phyloP scores from a whole-genome alignment of 2,888 invertebrate species.

The Agriopis marginaria region DNA sequence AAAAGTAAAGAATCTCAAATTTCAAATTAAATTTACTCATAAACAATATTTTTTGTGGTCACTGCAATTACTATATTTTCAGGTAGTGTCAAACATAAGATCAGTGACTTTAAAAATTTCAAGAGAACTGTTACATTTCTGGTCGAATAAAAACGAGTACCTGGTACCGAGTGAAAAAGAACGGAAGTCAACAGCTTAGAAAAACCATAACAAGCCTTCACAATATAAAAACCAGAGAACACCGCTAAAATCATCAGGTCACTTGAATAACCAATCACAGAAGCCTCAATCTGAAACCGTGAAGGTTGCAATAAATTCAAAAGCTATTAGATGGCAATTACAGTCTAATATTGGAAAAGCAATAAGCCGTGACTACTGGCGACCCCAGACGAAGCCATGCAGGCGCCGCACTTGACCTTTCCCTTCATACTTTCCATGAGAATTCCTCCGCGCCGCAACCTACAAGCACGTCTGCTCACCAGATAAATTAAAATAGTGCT shows the following conservation, averaged over 20 bases:
- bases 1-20: no score
- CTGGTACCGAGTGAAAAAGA: slow-evolving; percentile 9
- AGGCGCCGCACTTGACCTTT: slow-evolving; percentile 69
- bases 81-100: no score
- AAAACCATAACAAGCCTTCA: slow-evolving; percentile 19
- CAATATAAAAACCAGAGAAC: slow-evolving; percentile 32
- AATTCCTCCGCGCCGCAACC: slow-evolving; percentile 56
- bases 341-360: slow-evolving; percentile 48
- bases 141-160: no score
- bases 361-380: slow-evolving; percentile 56
- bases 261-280: slow-evolving; percentile 42
- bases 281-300: slow-evolving; percentile 56
- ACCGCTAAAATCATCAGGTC: slow-evolving; percentile 31
- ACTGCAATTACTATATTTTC: no score
- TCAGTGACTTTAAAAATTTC: no score
- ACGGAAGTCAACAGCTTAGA: not conserved
- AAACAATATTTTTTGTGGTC: no score
- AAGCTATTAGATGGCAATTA: slow-evolving; percentile 55
- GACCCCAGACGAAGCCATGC: slow-evolving; percentile 63
- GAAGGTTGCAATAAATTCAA: slow-evolving; percentile 58
- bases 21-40: no score
- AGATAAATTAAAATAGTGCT: slow-evolving; percentile 48
- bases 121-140: no score
- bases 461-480: slow-evolving; percentile 45
- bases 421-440: slow-evolving; percentile 49